phyloP scores from a whole-genome alignment of 2,797 vertebrate genomes.

The Melanotaenia pygmaea region DNA sequence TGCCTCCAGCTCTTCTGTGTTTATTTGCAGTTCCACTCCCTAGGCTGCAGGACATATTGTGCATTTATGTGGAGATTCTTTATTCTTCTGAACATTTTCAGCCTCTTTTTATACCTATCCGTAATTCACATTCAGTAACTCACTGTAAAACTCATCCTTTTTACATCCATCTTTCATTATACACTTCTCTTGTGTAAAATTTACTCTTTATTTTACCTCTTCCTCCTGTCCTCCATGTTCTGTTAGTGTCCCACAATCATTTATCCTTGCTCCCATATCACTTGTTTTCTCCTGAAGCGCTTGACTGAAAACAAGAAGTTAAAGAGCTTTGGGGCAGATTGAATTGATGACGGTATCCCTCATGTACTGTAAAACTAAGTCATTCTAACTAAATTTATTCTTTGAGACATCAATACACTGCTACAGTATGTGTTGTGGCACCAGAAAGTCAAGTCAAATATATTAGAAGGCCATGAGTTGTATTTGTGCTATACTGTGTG shows the following conservation, averaged over 20 bases:
- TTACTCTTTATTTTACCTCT: conserved; percentile 10
- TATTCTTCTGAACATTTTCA: conserved; percentile 36
- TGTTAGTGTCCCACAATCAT: conserved; percentile 24
- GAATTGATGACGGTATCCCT: conserved; percentile 7
- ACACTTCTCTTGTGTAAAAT: conserved; percentile 40
- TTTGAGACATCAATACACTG: not conserved
- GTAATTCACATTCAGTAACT: conserved; percentile 39
- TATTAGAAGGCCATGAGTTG: not conserved
- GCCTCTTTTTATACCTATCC: conserved; percentile 20
- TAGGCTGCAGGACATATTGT: conserved; percentile 5
- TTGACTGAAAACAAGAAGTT: conserved; percentile 5
- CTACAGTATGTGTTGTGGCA: not conserved
- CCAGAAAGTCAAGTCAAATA: not conserved
- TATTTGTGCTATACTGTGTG: not conserved
- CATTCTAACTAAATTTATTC: not conserved
- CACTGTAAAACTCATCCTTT: conserved; percentile 40
- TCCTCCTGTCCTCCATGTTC: conserved; percentile 28
- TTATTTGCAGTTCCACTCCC: conserved; percentile 37
- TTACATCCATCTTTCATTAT: conserved; percentile 44
- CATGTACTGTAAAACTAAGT: conserved; percentile 8
- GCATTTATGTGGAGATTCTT: conserved; percentile 29
- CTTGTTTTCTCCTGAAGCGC: conserved; percentile 16
- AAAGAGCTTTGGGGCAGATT: conserved; percentile 1
- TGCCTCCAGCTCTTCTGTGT: conserved; percentile 3
- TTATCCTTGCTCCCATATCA: conserved; percentile 26